phyloP scores from a whole-genome alignment of 2,113 vertebrate genomes.

The Beaufortia kweichowensis region DNA sequence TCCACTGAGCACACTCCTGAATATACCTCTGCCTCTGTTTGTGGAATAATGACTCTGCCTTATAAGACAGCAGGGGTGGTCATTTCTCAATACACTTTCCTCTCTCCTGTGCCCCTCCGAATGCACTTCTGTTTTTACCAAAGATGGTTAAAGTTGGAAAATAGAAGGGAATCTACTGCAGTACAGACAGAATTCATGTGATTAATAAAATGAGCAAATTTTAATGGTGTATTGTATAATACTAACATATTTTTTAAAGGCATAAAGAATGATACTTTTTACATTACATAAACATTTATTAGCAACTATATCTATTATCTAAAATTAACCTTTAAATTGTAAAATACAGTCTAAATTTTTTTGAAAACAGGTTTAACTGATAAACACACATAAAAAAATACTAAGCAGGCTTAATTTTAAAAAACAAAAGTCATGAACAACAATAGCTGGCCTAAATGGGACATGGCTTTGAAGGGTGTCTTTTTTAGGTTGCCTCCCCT shows the following conservation, averaged over 20 bases:
- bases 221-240: background rate
- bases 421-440: conserved; percentile 34
- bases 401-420: background rate
- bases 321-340: no score
- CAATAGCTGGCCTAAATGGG: conserved; percentile 46
- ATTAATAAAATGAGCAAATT: background rate
- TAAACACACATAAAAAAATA: background rate
- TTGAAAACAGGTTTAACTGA: background rate
- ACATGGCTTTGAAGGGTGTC: conserved; percentile 67
- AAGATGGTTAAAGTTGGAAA: conserved; percentile 14
- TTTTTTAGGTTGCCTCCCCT: conserved; percentile 58
- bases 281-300: no score
- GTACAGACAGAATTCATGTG: background rate
- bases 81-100: conserved; percentile 29
- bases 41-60: conserved; percentile 67
- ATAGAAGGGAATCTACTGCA: background rate
- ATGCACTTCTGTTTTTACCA: background rate
- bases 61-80: conserved; percentile 39
- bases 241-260: background rate
- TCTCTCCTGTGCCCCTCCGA: conserved; percentile 3
- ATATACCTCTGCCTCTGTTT: conserved; percentile 63
- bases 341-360: no score
- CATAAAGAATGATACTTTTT: no score
- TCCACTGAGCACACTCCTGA: conserved; percentile 59
- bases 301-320: no score